phyloP scores from a whole-genome alignment of 2,113 vertebrate species.

The Alces alces region DNA sequence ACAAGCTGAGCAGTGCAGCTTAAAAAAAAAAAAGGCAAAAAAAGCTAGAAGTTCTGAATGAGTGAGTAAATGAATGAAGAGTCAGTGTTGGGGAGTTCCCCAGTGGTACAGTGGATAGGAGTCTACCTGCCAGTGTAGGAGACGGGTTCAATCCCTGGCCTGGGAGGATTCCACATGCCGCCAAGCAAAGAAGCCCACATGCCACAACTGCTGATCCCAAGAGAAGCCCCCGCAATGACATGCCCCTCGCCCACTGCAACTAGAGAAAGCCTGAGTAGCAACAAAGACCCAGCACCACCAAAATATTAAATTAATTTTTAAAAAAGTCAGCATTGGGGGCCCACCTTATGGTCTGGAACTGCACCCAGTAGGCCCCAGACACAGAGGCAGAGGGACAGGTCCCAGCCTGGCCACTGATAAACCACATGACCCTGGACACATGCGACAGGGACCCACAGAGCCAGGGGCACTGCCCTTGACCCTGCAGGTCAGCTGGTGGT shows the following conservation, averaged over 20 bases:
- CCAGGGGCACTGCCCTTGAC: neutral
- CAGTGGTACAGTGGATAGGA: neutral
- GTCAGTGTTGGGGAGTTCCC: neutral
- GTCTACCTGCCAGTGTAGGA: neutral
- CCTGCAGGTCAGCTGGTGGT: neutral
- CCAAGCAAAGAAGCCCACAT: rapidly evolving
- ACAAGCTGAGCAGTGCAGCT: neutral
- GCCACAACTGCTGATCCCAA: neutral
- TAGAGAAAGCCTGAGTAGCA: neutral
- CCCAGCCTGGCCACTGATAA: too few species aligned
- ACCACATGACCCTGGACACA: neutral
- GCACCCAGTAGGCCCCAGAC: neutral
- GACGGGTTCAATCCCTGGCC: neutral
- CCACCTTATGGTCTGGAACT: neutral
- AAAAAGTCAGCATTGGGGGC: neutral
- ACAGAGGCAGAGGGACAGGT: neutral
- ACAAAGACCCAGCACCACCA: neutral
- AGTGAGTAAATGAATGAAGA: neutral
- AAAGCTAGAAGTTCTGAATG: neutral
- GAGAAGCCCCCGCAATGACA: neutral
- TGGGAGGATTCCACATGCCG: neutral
- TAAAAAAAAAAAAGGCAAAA: neutral
- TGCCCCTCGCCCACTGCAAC: neutral
- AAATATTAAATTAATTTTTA: neutral
- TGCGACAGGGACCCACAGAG: neutral